phyloP scores from a whole-genome alignment of 64 coral and sea anemone genomes.

The Pocillopora verrucosa region DNA sequence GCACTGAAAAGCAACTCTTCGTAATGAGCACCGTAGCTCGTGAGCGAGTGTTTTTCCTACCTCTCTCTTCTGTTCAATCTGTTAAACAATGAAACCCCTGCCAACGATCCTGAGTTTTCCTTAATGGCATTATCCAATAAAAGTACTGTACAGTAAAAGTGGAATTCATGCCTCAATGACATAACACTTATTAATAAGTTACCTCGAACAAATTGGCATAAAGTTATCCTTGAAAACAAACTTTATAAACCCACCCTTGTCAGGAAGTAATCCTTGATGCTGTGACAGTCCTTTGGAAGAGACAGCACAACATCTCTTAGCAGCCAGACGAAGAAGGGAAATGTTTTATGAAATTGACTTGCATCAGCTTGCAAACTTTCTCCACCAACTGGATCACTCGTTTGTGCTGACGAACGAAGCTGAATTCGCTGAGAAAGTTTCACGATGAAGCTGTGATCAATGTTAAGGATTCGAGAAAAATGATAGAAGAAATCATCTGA shows the following conservation, averaged over 20 bases:
- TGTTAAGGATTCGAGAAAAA: neutral
- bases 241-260: conserved; percentile 32
- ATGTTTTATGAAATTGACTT: conserved; percentile 56
- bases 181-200: neutral
- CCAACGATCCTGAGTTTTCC: too few species aligned
- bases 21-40: too few species aligned
- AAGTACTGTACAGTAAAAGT: too few species aligned
- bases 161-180: neutral
- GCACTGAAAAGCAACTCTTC: too few species aligned
- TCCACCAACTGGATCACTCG: neutral
- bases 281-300: conserved; percentile 54
- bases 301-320: conserved; percentile 72
- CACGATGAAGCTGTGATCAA: conserved; percentile 51
- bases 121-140: too few species aligned
- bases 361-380: conserved; percentile 11
- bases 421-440: conserved; percentile 87
- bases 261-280: conserved; percentile 75
- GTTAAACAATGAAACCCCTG: too few species aligned
- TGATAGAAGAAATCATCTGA: neutral
- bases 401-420: conserved; percentile 40
- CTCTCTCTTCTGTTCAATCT: too few species aligned
- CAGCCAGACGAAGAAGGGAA: conserved; percentile 80
- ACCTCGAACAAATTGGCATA: neutral
- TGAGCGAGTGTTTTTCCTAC: too few species aligned
- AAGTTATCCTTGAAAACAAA: too few species aligned